phyloP scores from a whole-genome alignment of 2,797 vertebrate genomes.

The Tapirus indicus region DNA sequence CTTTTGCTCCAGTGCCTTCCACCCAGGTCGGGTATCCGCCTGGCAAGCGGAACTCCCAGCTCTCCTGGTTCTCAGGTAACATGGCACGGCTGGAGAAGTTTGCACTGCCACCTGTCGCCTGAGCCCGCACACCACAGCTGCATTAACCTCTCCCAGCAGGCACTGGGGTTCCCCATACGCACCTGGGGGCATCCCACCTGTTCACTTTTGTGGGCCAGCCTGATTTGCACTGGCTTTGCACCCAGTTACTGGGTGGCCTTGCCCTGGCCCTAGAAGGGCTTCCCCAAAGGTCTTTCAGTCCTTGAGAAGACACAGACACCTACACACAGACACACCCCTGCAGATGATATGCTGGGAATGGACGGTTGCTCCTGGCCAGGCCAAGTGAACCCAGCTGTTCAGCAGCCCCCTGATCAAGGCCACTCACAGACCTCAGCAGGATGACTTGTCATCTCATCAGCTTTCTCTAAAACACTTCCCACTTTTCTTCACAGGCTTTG shows the following conservation, averaged over 20 bases:
- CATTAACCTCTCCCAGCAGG: conserved; percentile 20
- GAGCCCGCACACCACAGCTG: not conserved
- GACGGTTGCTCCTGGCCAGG: not conserved
- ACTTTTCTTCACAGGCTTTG: not conserved
- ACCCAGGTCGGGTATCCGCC: conserved; percentile 60
- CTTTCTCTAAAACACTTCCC: not conserved
- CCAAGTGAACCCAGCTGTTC: not conserved
- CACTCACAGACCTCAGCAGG: not conserved
- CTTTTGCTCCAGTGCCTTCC: conserved; percentile 68
- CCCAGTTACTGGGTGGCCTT: not conserved
- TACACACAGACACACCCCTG: no score
- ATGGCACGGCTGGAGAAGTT: conserved; percentile 28
- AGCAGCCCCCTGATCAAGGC: not conserved
- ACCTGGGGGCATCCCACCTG: not conserved
- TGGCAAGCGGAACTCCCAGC: conserved; percentile 75
- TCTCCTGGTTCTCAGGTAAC: conserved; percentile 79
- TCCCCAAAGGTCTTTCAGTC: not conserved
- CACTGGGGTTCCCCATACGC: not conserved
- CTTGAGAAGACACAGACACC: not conserved
- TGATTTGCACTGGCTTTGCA: not conserved
- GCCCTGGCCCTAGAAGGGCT: not conserved
- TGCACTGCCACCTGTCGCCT: conserved; percentile 56
- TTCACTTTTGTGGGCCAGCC: not conserved
- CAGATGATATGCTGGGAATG: not conserved
- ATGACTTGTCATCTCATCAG: not conserved